Evolutionary conservation across 1,140 invertebrate species (phyloP).

Genomic region (Campoletis sonorensis): DNA sequence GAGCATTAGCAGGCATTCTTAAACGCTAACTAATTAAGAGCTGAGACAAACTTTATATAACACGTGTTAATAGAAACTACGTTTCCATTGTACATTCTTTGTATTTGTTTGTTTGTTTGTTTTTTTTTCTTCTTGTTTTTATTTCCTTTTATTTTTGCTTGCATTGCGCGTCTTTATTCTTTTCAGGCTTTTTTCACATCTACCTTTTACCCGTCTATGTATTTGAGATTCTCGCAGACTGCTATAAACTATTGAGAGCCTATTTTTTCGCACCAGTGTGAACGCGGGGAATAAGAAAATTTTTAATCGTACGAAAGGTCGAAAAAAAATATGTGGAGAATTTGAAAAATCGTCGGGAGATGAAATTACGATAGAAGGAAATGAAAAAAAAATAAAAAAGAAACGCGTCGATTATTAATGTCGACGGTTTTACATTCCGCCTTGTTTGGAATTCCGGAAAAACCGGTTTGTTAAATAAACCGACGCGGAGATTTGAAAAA

Average conservation of each 20-base stretch:
- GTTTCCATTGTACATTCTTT: conserved; percentile 32
- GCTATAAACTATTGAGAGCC: conserved; percentile 8
- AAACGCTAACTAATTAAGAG: conserved; percentile 64
- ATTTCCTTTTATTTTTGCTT: no score
- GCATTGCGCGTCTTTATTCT: background rate
- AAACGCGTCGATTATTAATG: no score
- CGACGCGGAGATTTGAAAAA: background rate
- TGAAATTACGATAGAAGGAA: no score
- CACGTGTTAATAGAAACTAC: conserved; percentile 52
- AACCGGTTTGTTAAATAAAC: background rate
- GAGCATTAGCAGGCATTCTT: conserved; percentile 73
- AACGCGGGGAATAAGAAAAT: no score
- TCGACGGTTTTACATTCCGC: background rate
- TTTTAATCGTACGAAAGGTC: no score
- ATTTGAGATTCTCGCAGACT: conserved; percentile 19
- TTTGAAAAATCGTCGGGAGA: no score
- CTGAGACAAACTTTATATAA: conserved; percentile 67
- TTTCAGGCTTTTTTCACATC: background rate
- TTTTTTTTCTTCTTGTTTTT: no score
- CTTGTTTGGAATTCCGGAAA: background rate
- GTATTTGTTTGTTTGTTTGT: no score
- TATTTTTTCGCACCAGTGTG: background rate
- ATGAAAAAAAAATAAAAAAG: no score
- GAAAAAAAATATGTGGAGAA: no score
- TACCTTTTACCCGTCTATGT: conserved; percentile 22